Conservation (phyloP, 92 coral and sea anemone species). For the Epizoanthus illoricatus region DNA sequence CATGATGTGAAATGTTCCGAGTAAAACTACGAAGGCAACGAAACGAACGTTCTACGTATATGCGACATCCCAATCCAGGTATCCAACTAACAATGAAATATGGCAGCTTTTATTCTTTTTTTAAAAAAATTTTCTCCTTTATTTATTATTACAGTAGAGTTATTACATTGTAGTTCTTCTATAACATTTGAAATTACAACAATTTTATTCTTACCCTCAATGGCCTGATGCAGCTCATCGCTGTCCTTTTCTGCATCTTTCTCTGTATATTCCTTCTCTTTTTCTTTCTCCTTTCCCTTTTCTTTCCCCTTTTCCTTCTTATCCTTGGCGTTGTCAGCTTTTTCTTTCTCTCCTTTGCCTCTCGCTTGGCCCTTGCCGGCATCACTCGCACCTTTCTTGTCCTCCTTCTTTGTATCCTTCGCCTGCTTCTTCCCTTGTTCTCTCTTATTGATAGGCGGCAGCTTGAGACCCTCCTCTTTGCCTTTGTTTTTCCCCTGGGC, state of each 20-base stretch:
- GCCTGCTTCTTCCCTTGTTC: conserved; percentile 29
- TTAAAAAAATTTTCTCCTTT: too few relatives aligned
- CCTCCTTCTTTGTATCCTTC: conserved; percentile 31
- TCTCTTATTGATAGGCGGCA: conserved; percentile 16
- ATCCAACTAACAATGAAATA: not conserved
- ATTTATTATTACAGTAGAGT: too few relatives aligned
- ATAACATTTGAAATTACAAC: too few relatives aligned
- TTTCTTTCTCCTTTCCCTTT: conserved; percentile 37
- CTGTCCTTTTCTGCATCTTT: conserved; percentile 51
- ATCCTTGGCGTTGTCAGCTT: conserved; percentile 45
- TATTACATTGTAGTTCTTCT: too few relatives aligned
- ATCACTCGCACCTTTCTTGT: conserved; percentile 4
- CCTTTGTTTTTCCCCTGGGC: conserved; percentile 1
- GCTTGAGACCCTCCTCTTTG: conserved; percentile 13
- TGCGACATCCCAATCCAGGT: too few relatives aligned
- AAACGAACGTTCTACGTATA: too few relatives aligned
- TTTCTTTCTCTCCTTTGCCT: conserved; percentile 6
- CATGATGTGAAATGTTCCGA: too few relatives aligned
- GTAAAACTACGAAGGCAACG: too few relatives aligned
- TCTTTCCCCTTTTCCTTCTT: conserved; percentile 41
- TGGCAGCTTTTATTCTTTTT: not conserved
- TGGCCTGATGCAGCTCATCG: conserved; percentile 60
- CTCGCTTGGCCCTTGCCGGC: conserved; percentile 46
- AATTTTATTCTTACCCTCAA: conserved; percentile 46
- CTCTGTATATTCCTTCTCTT: conserved; percentile 37